phyloP scores from a whole-genome alignment of 2,888 invertebrate species.

The Brenthis ino region DNA sequence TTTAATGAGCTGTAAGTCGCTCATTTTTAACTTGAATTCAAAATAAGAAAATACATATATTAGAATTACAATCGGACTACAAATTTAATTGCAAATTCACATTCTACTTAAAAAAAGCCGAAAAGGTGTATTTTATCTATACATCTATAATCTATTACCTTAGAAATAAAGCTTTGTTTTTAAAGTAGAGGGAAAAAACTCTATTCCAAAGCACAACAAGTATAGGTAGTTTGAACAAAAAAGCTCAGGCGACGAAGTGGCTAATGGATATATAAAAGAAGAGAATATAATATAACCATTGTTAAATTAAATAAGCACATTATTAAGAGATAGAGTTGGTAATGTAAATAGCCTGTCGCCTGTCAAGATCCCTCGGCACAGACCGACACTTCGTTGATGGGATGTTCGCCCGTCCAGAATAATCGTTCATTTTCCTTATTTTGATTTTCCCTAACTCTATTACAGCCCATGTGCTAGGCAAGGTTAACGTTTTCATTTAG shows the following conservation, averaged over 20 bases:
- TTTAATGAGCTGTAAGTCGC: no score
- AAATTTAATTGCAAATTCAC: no score
- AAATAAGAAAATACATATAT: no score
- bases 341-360: slow-evolving; percentile 20
- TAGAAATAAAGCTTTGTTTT: no score
- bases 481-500: slow-evolving; percentile 8
- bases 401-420: slow-evolving; percentile 12
- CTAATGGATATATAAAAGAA: background rate
- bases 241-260: background rate
- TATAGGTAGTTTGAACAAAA: no score
- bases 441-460: slow-evolving; percentile 11
- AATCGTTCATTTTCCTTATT: slow-evolving; percentile 16
- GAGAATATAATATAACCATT: background rate
- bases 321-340: slow-evolving; percentile 6
- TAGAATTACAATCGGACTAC: no score
- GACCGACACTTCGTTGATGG: slow-evolving; percentile 18
- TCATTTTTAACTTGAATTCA: no score
- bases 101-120: no score
- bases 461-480: slow-evolving; percentile 6
- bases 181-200: no score
- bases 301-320: slow-evolving; percentile 3
- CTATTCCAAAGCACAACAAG: no score
- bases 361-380: slow-evolving; percentile 10
- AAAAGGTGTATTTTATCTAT: no score
- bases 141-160: no score